Conservation (phyloP, 2,888 invertebrate species). For the Erannis defoliaria region DNA sequence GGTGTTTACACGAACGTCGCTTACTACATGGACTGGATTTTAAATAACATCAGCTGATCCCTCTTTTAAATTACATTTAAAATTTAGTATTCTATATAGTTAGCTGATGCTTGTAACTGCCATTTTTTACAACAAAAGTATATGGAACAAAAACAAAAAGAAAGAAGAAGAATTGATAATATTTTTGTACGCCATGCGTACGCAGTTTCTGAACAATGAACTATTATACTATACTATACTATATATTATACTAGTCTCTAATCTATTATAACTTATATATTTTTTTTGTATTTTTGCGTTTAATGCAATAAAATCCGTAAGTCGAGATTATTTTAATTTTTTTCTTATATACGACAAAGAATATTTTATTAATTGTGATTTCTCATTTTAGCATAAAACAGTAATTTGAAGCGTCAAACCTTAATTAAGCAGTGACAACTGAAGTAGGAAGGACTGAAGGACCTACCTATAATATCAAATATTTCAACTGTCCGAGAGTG, state of each 20-base stretch:
- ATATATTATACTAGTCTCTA: slow-evolving; percentile 25
- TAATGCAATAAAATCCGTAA: background rate
- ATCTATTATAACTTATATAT: slow-evolving; percentile 17
- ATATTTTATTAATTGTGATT: too few species aligned
- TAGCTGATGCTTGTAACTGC: background rate
- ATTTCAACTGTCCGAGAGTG: too few species aligned
- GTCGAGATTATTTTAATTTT: background rate
- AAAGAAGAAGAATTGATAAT: background rate
- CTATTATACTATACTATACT: too few species aligned
- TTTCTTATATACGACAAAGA: background rate
- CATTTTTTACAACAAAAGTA: background rate
- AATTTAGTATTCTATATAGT: background rate
- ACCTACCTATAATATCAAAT: too few species aligned
- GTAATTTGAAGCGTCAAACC: too few species aligned
- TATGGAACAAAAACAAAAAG: background rate
- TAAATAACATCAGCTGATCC: slow-evolving; percentile 70
- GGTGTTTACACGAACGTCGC: slow-evolving; percentile 87
- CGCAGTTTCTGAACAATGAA: background rate
- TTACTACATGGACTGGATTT: slow-evolving; percentile 87
- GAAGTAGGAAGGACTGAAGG: too few species aligned
- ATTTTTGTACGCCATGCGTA: slow-evolving; percentile 5
- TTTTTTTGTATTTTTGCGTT: slow-evolving; percentile 4
- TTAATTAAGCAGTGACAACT: too few species aligned
- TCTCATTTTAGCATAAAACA: too few species aligned
- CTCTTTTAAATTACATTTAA: background rate